Evolutionary conservation across 2,797 vertebrate species (phyloP).

Genomic region (Petrocephalus sullivani): DNA sequence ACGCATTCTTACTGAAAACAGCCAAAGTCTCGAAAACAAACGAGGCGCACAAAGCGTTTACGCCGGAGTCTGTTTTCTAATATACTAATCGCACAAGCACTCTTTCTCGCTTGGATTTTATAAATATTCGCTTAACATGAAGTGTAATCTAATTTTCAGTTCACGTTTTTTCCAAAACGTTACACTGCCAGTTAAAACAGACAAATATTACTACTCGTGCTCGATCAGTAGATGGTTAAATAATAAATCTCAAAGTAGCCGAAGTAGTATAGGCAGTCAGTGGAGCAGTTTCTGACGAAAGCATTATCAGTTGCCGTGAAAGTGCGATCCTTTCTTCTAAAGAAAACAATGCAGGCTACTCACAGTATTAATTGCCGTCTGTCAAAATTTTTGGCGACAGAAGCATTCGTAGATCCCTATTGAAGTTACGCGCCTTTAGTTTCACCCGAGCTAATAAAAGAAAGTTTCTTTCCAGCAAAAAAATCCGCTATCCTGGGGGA

Average conservation of each 20-base stretch:
- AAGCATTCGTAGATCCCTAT: conserved; percentile 47
- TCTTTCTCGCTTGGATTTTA: background rate
- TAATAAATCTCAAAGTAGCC: background rate
- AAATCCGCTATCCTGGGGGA: conserved; percentile 49
- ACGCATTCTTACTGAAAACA: background rate
- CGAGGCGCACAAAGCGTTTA: conserved; percentile 60
- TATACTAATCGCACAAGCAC: background rate
- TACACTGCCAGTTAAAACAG: background rate
- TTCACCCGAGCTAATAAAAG: conserved; percentile 43
- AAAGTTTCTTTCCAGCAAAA: conserved; percentile 51
- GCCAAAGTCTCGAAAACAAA: conserved; percentile 50
- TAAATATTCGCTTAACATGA: background rate
- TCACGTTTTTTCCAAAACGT: background rate
- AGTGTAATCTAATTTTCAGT: background rate
- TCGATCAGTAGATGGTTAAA: background rate
- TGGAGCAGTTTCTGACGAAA: background rate
- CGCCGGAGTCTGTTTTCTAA: conserved; percentile 36
- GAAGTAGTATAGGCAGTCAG: background rate
- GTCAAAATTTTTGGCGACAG: conserved; percentile 31
- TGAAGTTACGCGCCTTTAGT: conserved; percentile 55
- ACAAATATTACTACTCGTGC: background rate
- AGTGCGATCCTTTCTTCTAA: background rate
- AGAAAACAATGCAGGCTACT: conserved; percentile 48
- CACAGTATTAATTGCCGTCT: conserved; percentile 52
- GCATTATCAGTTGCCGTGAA: background rate